Evolutionary conservation across 2,888 invertebrate species (phyloP).

Genomic region (Dinocampus coccinellae): DNA sequence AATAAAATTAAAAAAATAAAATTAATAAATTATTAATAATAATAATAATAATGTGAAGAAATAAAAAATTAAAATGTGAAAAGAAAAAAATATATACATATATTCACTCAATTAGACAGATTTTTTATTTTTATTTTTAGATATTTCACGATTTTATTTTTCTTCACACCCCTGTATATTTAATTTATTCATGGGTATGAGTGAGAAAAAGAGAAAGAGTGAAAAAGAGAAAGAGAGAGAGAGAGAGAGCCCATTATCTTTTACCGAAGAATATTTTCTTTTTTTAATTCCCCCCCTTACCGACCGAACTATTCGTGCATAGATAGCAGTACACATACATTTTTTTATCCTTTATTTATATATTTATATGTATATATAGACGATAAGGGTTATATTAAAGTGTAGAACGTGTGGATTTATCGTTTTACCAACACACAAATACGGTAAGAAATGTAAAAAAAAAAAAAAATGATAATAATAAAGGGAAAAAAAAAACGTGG

Average conservation of each 20-base stretch:
- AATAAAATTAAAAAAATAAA: no score
- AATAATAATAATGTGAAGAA: no score
- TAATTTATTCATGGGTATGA: neutral
- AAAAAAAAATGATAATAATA: no score
- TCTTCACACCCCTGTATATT: neutral
- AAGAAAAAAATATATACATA: no score
- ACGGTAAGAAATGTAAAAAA: neutral
- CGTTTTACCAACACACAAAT: slow-evolving; percentile 9
- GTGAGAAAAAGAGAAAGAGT: no score
- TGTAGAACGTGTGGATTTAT: slow-evolving; percentile 19
- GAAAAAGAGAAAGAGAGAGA: no score
- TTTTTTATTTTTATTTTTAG: neutral
- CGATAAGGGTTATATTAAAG: slow-evolving; percentile 4
- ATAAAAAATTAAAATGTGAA: no score
- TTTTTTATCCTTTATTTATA: neutral
- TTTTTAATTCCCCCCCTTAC: no score
- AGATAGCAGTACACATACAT: slow-evolving; percentile 1
- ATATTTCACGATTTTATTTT: neutral
- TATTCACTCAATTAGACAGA: no score
- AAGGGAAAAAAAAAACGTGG: neutral
- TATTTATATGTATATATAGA: slow-evolving; percentile 7
- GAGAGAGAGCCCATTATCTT: slow-evolving; percentile 12
- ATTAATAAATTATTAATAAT: no score
- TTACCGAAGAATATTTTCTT: neutral
- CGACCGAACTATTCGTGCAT: neutral